A percentile compares a stretch with the other conserved stretches of the same genome.
These are phyloP conservation scores for Heterodera filipjevi DNA, from an alignment of 2,888 invertebrate species.

Conservation along the genomic window DNA sequence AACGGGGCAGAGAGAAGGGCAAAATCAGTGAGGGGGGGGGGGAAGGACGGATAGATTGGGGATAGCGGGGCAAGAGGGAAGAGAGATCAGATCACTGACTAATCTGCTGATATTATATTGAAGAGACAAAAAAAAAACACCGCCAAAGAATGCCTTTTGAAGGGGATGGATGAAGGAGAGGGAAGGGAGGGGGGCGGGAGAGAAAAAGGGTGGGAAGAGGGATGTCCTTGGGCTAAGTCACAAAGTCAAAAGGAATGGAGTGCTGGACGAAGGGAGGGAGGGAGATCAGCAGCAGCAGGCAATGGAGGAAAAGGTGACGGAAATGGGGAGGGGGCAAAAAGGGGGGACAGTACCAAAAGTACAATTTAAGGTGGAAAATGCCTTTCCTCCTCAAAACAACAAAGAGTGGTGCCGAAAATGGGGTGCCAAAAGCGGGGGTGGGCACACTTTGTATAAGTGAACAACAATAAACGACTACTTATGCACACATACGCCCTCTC, in stretches of 20 bases:
- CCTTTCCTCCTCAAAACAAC: no score
- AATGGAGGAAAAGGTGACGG: neutral
- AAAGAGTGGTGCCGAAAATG: neutral
- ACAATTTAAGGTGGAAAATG: neutral
- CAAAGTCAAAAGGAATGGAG: neutral
- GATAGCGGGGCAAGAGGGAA: neutral
- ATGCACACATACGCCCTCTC: no score
- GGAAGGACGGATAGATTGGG: neutral
- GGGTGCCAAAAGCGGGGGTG: neutral
- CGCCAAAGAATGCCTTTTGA: neutral
- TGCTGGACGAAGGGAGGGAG: neutral
- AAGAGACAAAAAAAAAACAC: neutral
- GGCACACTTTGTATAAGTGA: no score
- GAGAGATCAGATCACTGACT: neutral
- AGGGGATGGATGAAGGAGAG: neutral
- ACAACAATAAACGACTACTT: no score
- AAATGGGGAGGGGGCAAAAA: neutral
- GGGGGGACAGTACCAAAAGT: neutral
- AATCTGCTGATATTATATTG: neutral
- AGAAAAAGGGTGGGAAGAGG: slow-evolving; percentile 9
- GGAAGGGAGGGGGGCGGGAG: neutral
- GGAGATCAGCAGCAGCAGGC: neutral
- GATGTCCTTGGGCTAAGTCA: slow-evolving; percentile 10
- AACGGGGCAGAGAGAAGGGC: no score
- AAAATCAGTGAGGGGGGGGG: neutral